Evolutionary conservation across 2,113 vertebrate genomes (phyloP).

Genomic region (Eulemur rufifrons): DNA sequence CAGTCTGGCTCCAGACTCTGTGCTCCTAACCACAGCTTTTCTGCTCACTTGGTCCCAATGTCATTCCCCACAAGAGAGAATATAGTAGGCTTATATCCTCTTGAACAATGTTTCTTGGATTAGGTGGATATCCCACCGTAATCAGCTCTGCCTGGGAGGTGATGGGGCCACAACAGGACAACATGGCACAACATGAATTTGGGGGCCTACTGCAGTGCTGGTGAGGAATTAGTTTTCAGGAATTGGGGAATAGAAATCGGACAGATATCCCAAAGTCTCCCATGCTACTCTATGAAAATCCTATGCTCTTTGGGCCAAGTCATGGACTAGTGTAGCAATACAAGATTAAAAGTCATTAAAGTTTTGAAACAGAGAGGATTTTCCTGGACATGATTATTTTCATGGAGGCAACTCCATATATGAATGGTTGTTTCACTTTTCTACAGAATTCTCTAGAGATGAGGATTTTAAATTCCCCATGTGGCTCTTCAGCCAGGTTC

Average conservation of each 20-base stretch:
- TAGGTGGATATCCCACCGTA: not conserved
- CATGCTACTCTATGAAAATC: not conserved
- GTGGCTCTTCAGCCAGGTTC: not conserved
- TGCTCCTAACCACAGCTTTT: not conserved
- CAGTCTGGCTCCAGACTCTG: not conserved
- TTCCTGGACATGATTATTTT: not conserved
- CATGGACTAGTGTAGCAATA: not conserved
- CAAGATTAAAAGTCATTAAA: not conserved
- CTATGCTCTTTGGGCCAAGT: not conserved
- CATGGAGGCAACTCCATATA: not conserved
- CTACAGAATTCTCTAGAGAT: conserved; percentile 33
- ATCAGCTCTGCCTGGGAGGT: not conserved
- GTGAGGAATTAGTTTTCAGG: not conserved
- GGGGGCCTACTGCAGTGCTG: not conserved
- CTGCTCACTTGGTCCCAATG: not conserved
- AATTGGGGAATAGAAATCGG: not conserved
- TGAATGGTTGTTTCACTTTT: not conserved
- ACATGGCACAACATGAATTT: not conserved
- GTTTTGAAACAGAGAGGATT: not conserved
- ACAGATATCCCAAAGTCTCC: not conserved
- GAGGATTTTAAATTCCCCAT: conserved; percentile 20
- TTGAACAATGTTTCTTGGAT: not conserved
- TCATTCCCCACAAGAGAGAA: not conserved
- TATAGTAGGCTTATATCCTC: not conserved
- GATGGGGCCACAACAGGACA: not conserved